These are phyloP conservation scores for Nothoprocta perdicaria DNA, from an alignment of 2,113 vertebrate species.

Conservation along the genomic window DNA sequence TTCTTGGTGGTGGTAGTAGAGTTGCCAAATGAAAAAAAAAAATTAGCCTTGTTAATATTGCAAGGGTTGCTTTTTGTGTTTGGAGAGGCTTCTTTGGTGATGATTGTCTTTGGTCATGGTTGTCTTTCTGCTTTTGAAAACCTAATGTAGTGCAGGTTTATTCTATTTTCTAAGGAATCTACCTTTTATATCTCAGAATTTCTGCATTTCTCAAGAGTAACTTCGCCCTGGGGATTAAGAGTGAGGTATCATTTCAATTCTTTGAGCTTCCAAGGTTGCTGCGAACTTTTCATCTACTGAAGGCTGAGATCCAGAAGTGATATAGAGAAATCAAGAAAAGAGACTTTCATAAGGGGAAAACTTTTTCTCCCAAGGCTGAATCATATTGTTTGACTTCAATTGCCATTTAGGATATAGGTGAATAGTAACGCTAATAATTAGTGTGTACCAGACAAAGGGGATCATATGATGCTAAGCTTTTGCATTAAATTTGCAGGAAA, in stretches of 20 bases:
- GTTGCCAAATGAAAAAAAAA: neutral
- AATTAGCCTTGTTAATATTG: neutral
- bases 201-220: neutral
- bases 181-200: neutral
- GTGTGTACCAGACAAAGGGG: constrained; percentile 8
- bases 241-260: neutral
- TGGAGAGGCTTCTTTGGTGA: neutral
- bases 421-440: neutral
- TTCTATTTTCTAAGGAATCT: neutral
- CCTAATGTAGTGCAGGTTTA: neutral
- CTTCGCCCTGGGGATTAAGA: neutral
- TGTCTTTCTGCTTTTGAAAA: neutral
- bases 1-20: neutral
- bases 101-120: neutral
- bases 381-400: neutral
- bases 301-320: neutral
- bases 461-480: neutral
- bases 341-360: neutral
- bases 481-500: constrained; percentile 8
- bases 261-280: neutral
- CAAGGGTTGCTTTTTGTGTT: neutral
- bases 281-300: neutral
- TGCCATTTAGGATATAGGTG: neutral
- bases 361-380: neutral
- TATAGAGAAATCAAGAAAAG: neutral